Conservation (phyloP, 1,140 invertebrate species). For the Drosophila novamexicana region DNA sequence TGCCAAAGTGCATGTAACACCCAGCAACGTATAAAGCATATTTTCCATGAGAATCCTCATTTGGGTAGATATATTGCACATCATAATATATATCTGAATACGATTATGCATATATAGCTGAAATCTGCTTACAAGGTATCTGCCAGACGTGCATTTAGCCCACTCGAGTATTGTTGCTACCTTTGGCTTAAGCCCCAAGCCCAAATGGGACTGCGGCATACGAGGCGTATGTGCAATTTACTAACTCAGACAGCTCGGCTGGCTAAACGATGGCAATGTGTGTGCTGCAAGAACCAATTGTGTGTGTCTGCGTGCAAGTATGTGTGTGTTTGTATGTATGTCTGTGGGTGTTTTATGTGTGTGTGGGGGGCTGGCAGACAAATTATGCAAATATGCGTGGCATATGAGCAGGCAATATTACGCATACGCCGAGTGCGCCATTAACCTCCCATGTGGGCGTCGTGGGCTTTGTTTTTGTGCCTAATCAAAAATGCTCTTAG, state of each 20-base stretch:
- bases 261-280: constrained; percentile 75
- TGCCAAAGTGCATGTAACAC: neutral
- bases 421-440: constrained; percentile 73
- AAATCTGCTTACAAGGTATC: neutral
- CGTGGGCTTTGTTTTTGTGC: constrained; percentile 23
- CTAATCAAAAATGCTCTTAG: constrained; percentile 66
- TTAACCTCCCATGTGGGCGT: constrained; percentile 59
- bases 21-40: neutral
- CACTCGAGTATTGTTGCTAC: neutral
- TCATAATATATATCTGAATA: neutral
- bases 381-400: constrained; percentile 76
- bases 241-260: constrained; percentile 70
- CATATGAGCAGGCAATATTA: constrained; percentile 76
- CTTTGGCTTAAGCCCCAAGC: constrained; percentile 10
- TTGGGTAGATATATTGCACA: neutral
- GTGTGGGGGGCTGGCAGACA: constrained; percentile 35
- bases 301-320: constrained; percentile 3
- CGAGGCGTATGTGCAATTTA: constrained; percentile 77
- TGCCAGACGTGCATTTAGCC: too few relatives aligned
- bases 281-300: neutral
- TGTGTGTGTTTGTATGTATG: neutral
- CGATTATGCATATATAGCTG: too few relatives aligned
- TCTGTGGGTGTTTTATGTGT: constrained; percentile 9
- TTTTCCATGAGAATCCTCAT: too few relatives aligned
- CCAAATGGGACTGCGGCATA: constrained; percentile 51